phyloP scores from a whole-genome alignment of 1,140 invertebrate genomes.

The Lamellibrachia luymesi region DNA sequence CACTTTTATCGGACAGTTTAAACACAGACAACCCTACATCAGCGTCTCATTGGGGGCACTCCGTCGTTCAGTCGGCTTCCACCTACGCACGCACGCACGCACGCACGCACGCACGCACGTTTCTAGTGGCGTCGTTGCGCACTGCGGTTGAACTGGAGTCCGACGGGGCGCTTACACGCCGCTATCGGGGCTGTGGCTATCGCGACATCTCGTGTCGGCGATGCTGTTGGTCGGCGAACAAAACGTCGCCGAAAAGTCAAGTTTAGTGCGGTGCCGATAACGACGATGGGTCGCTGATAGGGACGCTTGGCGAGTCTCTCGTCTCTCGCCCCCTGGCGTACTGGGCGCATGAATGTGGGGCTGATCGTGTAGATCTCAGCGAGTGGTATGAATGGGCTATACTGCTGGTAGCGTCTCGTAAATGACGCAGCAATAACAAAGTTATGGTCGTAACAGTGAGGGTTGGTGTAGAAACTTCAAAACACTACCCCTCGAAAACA shows the following conservation, averaged over 20 bases:
- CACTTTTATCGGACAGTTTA: background rate
- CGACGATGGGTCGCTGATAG: background rate
- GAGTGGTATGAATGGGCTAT: background rate
- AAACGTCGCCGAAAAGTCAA: slow-evolving; percentile 8
- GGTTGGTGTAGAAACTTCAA: too few relatives aligned
- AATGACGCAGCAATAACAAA: background rate
- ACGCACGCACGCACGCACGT: slow-evolving; percentile 9
- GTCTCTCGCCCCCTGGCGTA: background rate
- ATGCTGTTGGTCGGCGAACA: slow-evolving; percentile 8
- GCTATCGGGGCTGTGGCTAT: background rate
- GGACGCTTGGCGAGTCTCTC: background rate
- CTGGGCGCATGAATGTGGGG: background rate
- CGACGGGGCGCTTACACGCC: background rate
- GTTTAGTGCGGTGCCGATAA: background rate
- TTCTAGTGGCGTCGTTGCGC: background rate
- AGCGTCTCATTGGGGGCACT: background rate
- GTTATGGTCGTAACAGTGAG: background rate
- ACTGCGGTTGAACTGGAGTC: background rate
- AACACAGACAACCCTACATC: background rate
- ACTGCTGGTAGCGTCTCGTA: background rate
- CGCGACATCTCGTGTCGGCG: background rate
- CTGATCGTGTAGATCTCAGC: background rate
- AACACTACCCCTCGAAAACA: too few relatives aligned
- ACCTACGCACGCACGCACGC: slow-evolving; percentile 13
- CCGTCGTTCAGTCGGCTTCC: background rate